A percentile compares a stretch with the other conserved stretches of the same genome.
These are phyloP conservation scores for Eulemur macaco DNA, from an alignment of 2,113 vertebrate species.

Conservation along the genomic window DNA sequence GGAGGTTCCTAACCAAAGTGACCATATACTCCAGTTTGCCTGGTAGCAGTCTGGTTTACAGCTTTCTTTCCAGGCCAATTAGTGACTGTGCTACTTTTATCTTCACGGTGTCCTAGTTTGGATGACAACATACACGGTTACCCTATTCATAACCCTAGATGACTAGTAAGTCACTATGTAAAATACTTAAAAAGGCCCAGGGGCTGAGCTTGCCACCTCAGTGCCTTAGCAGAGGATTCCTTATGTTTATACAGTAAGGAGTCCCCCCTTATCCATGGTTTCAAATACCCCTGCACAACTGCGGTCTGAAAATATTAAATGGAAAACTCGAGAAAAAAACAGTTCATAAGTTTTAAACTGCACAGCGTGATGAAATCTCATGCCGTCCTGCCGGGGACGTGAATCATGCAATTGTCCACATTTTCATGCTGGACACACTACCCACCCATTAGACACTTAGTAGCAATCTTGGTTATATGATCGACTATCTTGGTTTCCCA, in stretches of 20 bases:
- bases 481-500: neutral
- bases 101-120: neutral
- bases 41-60: neutral
- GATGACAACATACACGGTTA: neutral
- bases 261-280: neutral
- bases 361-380: neutral
- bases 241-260: neutral
- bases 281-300: neutral
- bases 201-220: neutral
- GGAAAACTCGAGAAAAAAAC: neutral
- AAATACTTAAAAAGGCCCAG: neutral
- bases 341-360: neutral
- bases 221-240: neutral
- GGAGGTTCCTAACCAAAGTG: neutral
- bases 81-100: neutral
- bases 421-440: neutral
- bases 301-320: neutral
- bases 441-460: neutral
- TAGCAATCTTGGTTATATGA: neutral
- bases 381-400: neutral
- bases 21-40: neutral
- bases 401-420: neutral
- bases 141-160: neutral
- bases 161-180: neutral
- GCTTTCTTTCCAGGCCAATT: neutral